These are phyloP conservation scores for Zaprionus capensis DNA, from an alignment of 1,140 invertebrate genomes.

Conservation along the genomic window DNA sequence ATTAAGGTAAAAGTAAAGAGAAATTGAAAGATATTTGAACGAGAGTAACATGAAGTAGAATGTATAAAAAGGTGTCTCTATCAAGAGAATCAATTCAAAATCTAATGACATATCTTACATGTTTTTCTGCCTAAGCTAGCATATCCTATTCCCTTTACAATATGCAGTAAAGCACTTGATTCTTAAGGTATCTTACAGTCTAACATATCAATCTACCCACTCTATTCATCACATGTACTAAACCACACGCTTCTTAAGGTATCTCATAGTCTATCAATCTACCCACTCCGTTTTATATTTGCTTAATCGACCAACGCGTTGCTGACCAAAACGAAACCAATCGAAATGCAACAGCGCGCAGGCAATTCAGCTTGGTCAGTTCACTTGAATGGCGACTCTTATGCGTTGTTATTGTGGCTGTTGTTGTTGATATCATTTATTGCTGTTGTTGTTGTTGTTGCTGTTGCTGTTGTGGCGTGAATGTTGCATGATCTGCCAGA, in stretches of 20 bases:
- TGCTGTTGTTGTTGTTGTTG: constrained; percentile 2
- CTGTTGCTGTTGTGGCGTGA: constrained; percentile 32
- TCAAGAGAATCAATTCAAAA: not conserved
- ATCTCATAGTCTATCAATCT: constrained; percentile 7
- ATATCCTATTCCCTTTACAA: too few species aligned
- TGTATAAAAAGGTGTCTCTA: too few species aligned
- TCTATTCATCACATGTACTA: too few species aligned
- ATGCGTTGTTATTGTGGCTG: constrained; percentile 17
- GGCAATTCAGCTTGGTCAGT: constrained; percentile 27
- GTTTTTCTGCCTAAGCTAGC: not conserved
- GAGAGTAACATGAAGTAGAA: too few species aligned
- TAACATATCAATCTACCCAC: too few species aligned
- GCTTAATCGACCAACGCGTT: constrained; percentile 28
- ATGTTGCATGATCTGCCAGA: constrained; percentile 46
- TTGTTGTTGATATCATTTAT: not conserved
- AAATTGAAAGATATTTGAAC: not conserved
- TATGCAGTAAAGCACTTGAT: too few species aligned
- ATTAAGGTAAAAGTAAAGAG: not conserved
- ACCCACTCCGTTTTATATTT: not conserved
- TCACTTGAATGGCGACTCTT: constrained; percentile 27
- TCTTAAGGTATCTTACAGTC: too few species aligned
- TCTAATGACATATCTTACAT: too few species aligned
- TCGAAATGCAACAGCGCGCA: constrained; percentile 26
- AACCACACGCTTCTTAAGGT: not conserved
- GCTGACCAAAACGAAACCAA: constrained; percentile 39